Base-by-base conservation (phyloP, 2,888 invertebrate species). In the Campoplex nolae region DNA sequence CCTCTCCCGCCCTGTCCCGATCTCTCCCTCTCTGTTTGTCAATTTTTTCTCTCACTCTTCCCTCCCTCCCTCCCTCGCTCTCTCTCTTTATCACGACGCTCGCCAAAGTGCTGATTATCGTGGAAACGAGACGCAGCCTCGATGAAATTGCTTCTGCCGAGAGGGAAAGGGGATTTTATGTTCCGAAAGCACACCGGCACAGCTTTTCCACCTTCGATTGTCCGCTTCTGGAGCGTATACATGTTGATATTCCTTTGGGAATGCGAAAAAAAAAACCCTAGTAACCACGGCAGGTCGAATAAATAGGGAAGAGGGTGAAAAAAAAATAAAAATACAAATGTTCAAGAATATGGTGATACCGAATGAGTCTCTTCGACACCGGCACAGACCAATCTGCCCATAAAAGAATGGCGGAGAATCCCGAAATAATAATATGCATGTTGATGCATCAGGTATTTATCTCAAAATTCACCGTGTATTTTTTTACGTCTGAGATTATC, bases 51-150 rank as follows among this genome's bases (percentile, higher is more conserved):
- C 42, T 91, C 91, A 90, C 91, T 92, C 91, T 65, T 13, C 35
- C 18, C 2, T n/a, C 91, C 65, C 18, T 35, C 18, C 2, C 32
- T 3, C 35, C n/a, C 42, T 78, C 48, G 9, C 38, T 90, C 28
- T 90, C 92, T 92, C 91, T 92, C 92, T 92, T 91, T 90, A 92
- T 89, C 90, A 87, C 89, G 89, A 89, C 85, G 89, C 89, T 90
- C 86, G 90, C 90, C 90, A 90, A 92, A 91, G 91, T 92, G 91
- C 92, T 92, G 92, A 92, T 92, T 92, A 92, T 90, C 89, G 89
- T 84, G 83, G 74, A 86, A 86, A 83, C 79, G 79, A 86, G 83
- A 86, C 84, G 85, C 88, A 87, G 78, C 88, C 89, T 74, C 90
- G 90, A 89, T 89, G 89, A 91, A 90, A 90, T 90, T 90, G 89